Evolutionary conservation across 2,113 vertebrate genomes (phyloP), one percentile per base, ranked within the genome.

Genomic region (Perca schrenkii): DNA sequence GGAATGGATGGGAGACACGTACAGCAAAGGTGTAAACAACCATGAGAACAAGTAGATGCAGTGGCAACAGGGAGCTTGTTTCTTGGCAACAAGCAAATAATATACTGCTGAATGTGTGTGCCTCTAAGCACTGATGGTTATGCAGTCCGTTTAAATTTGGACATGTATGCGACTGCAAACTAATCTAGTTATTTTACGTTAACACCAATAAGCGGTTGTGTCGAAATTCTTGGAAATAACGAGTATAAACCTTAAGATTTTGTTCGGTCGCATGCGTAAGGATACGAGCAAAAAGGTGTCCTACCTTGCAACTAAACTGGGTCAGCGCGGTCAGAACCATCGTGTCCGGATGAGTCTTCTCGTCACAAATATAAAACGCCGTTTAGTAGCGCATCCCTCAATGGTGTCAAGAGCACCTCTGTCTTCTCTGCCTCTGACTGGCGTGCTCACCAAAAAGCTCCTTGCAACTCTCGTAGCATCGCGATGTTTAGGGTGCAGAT

Each of bases 311-410:
- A 8, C 86, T 88, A 86, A 94, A 92, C 74, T 92, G 93, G 82
- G 87, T 94, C 87, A 93, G 82, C 67, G 89, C 90, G 69, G 87
- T 92, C 83, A 92, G 90, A 89, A 94, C 92, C 93, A 94, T 94
- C 61, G 80, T 82, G 86, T 71, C 84, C 15, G 65, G 66, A 60
- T 49, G 17, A 28, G 67, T 66, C 76, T 70, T 60, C 79, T 68
- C 52, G 43, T 84, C 62, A 58, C 65, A 58, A n/a, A 75, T 13
- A 54, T 43, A n/a, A 4, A 52, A 66, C 62, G 53, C 47, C 17
- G 54, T 83, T 74, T 21, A 69, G 14, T 58, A 71, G 74, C 46
- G 86, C 83, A 71, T 93, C 85, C 64, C 58, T 88, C 67, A 47
- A 21, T 14, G 69, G 67, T 76, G 83, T 84, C 84, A 60, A 60